Percentiles rank a stretch among this genome's conserved stretches.
Evolutionary conservation across 2,113 vertebrate genomes (phyloP).

Genomic region (Phaethon lepturus): DNA sequence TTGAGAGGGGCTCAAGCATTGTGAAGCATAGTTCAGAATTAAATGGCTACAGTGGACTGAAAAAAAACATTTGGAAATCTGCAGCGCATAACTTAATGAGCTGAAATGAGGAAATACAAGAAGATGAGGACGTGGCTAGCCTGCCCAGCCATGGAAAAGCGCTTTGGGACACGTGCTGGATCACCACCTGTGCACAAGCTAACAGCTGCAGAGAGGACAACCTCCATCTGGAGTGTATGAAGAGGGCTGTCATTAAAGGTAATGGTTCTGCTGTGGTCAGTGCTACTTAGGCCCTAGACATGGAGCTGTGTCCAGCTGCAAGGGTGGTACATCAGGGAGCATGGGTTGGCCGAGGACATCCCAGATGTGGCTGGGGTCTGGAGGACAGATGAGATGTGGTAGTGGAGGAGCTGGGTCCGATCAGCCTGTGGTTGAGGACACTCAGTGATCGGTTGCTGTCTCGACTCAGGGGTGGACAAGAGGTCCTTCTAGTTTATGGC

Average conservation of each 20-base stretch:
- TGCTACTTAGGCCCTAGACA: background rate
- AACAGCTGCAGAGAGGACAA: background rate
- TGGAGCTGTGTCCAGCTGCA: background rate
- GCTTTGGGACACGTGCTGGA: background rate
- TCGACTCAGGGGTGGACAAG: background rate
- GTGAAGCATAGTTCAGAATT: background rate
- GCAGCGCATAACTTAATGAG: background rate
- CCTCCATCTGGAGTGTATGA: background rate
- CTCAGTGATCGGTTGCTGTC: background rate
- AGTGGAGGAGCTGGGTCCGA: background rate
- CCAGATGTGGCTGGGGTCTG: background rate
- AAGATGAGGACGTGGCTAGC: background rate
- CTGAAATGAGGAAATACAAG: slow-evolving; percentile 1
- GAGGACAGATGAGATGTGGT: background rate
- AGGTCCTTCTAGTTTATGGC: background rate
- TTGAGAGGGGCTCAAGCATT: background rate
- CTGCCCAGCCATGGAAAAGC: background rate
- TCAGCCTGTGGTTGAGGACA: background rate
- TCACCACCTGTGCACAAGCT: background rate
- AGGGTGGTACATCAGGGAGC: accelerated
- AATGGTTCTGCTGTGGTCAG: background rate
- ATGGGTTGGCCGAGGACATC: background rate
- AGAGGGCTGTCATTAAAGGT: background rate
- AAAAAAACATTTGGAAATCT: background rate
- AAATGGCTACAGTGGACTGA: background rate